These are phyloP conservation scores for Neomicropteryx cornuta DNA, from an alignment of 1,140 invertebrate genomes.

Conservation along the genomic window DNA sequence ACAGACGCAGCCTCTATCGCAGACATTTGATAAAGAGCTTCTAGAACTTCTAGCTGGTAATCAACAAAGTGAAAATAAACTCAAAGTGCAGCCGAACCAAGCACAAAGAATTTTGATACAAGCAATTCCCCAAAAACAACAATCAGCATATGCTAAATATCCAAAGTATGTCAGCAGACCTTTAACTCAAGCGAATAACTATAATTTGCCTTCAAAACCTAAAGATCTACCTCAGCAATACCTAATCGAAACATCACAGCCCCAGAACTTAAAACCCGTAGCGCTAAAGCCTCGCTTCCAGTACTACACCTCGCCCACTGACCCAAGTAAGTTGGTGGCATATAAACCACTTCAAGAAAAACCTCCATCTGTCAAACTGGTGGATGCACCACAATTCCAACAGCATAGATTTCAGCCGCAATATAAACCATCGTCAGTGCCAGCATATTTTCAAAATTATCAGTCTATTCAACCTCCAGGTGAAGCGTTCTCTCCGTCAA, in stretches of 20 bases:
- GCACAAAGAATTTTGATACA: conserved; percentile 8
- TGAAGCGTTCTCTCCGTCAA: conserved; percentile 10
- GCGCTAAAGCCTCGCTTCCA: conserved; percentile 6
- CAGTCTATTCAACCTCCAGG: conserved; percentile 12
- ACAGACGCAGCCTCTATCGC: conserved; percentile 4
- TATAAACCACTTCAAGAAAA: conserved; percentile 11
- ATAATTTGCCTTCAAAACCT: no score
- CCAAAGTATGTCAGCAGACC: conserved; percentile 6
- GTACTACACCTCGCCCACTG: no score
- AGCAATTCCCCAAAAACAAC: conserved; percentile 8
- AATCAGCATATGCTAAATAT: neutral
- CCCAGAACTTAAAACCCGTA: conserved; percentile 4
- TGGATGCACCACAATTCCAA: conserved; percentile 13
- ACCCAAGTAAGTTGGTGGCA: conserved; percentile 11
- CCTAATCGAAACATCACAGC: conserved; percentile 14
- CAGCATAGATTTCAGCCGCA: conserved; percentile 6
- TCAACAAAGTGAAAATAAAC: conserved; percentile 12
- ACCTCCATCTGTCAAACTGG: conserved; percentile 12
- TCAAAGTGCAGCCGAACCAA: conserved; percentile 8
- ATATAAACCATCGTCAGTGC: conserved; percentile 5
- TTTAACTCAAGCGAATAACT: conserved; percentile 8
- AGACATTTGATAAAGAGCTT: conserved; percentile 15
- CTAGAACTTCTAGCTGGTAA: conserved; percentile 13
- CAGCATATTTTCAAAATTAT: conserved; percentile 14
- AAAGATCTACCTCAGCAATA: conserved; percentile 13